These are phyloP conservation scores for Cheilosia variabilis DNA, from an alignment of 2,888 invertebrate genomes.

Conservation along the genomic window DNA sequence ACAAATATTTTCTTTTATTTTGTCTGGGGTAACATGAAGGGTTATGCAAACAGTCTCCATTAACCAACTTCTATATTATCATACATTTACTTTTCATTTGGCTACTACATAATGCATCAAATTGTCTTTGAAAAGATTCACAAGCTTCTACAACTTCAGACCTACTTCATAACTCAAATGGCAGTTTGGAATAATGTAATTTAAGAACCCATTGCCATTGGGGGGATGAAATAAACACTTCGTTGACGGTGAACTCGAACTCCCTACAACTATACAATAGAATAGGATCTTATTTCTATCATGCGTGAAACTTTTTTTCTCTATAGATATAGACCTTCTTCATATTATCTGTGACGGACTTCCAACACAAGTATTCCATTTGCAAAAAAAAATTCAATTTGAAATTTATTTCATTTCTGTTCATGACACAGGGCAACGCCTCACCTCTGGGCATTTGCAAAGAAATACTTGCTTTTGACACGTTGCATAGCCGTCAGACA, in stretches of 20 bases:
- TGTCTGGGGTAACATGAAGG: too few relatives aligned
- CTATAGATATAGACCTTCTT: conserved; percentile 28
- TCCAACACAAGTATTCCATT: conserved; percentile 70
- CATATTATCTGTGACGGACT: conserved; percentile 32
- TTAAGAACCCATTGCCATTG: too few relatives aligned
- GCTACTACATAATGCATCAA: too few relatives aligned
- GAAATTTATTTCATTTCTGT: conserved; percentile 49
- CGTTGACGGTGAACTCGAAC: background rate
- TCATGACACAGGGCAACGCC: conserved; percentile 39
- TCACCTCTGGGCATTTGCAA: conserved; percentile 30
- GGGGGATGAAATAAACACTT: background rate
- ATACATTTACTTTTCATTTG: too few relatives aligned
- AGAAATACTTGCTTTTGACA: conserved; percentile 44
- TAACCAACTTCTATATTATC: too few relatives aligned
- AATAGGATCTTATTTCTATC: background rate
- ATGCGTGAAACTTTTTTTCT: conserved; percentile 27
- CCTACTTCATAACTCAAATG: too few relatives aligned
- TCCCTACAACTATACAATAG: conserved; percentile 4
- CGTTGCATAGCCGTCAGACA: conserved; percentile 23
- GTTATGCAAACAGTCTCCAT: too few relatives aligned
- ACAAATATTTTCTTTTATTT: too few relatives aligned
- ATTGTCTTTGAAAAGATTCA: too few relatives aligned
- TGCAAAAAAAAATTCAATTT: conserved; percentile 61
- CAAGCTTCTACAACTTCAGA: too few relatives aligned
- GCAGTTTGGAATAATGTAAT: too few relatives aligned